Conservation (phyloP, 2,113 vertebrate genomes). For the Podarcis cretensis region DNA sequence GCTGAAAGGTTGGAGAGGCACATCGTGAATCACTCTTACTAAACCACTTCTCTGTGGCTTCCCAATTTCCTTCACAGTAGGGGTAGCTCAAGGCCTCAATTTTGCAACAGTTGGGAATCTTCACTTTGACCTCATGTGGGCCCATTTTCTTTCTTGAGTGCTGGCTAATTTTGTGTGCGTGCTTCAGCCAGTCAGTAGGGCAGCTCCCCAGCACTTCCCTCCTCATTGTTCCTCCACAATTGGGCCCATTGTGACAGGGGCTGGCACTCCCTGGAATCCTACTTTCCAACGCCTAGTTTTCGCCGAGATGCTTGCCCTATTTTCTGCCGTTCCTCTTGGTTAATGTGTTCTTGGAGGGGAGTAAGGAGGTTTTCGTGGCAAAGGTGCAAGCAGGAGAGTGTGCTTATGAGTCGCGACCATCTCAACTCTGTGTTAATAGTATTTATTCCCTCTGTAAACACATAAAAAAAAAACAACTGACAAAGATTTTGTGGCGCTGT, state of each 20-base stretch:
- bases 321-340: neutral
- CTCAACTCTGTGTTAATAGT: fast-evolving
- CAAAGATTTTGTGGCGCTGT: constrained; percentile 22
- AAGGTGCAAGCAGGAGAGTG: fast-evolving
- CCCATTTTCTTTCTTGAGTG: constrained; percentile 27
- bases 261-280: neutral
- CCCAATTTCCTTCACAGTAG: neutral
- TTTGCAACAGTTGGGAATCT: neutral
- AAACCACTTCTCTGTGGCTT: constrained; percentile 45
- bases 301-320: neutral
- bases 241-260: neutral
- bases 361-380: neutral
- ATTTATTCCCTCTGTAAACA: neutral
- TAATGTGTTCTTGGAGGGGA: neutral
- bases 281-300: neutral
- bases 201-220: neutral
- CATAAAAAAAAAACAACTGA: neutral
- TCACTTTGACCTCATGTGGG: neutral
- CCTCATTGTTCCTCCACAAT: constrained; percentile 19
- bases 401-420: neutral
- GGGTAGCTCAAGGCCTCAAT: neutral
- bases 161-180: neutral
- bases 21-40: neutral
- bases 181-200: neutral
- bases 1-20: neutral